Evolutionary conservation across 2,797 vertebrate genomes (phyloP), one percentile per base, ranked within the genome.

Genomic region (Anabas testudineus): DNA sequence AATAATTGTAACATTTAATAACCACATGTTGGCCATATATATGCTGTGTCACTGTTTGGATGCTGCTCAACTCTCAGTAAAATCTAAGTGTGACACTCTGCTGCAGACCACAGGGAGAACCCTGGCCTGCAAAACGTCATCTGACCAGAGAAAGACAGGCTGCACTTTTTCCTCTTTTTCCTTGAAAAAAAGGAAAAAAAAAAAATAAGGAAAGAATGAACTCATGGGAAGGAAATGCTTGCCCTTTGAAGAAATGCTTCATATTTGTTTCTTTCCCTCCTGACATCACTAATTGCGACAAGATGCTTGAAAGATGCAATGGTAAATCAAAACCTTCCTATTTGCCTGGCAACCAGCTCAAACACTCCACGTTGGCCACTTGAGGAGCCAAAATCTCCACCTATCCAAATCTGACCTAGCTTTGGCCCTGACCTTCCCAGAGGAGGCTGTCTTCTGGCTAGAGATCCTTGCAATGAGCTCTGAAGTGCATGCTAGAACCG

Each of bases 271-370:
- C 92, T 91, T 84, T 91, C 84, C 87, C 84, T 89, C 60, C 87
- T 93, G 93, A 94, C 93, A 92, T 93, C 91, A 91, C 91, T 94
- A 94, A 94, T 93, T 94, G 90, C 84, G 88, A 94, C 94, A 95
- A 94, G 94, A 91, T 94, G 94, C 88, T 90, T 60, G 18, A 43
- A 72, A 80, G 78, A 87, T 79, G 80, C 86, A 78, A 85, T 70
- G 75, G 67, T 82, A 94, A 93, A 95, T 94, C 91, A 92, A 92
- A 94, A 91, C 90, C 88, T 91, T 91, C 89, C 88, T 84, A 69
- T 90, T 89, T 72, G 83, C 91, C 82, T 88, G 85, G 92, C 91
- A 93, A 91, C 90, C 14, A 60, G 59, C 78, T 76, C 61, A 92
- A 93, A 92, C 89, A 91, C 78, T 92, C 88, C 82, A 79, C 71